Base-by-base conservation (phyloP, 2,113 vertebrate species). In the Gopherus evgoodei region DNA sequence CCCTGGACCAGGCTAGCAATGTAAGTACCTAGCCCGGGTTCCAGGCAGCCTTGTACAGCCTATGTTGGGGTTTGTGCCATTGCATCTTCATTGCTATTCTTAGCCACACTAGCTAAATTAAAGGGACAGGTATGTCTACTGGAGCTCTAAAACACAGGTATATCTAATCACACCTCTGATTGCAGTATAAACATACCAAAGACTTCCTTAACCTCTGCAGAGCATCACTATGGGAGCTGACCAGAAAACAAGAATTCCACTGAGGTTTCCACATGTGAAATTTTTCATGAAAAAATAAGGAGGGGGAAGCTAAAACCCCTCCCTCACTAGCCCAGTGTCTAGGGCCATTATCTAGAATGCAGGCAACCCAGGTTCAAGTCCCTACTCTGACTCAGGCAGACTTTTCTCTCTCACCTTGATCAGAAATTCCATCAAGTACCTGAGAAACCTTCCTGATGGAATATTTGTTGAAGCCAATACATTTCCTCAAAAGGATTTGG, bases 171-270 rank as follows among this genome's bases (percentile, higher is more conserved):
- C 65, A 21, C 65, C 65, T 72, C 65, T 72, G 35, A 72, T 21
- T 38, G n/a, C 16, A 11, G n/a, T 72, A 72, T 72, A 72, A 8
- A 72, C 35, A 72, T 21, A 72, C 35, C 35, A 6, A 35, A 35
- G 65, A 81, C 75, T 0, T 0, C 27, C 27, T 52, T 35, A 27
- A 69, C 0, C 0, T 27, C 54, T 44, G 25, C 88, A 25, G 54
- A 82, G 59, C 88, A 91, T 91, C 82, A 11, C 27, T 22, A 10
- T 19, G 19, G 35, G 8, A 69, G 65, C 65, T n/a, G 65, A 4
- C 35, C 65, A 72, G n/a, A 38, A 72, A 72, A n/a, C n/a, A 38
- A 72, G 65, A n/a, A 72, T 72, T 72, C 65, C 35, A 72, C 7
- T 38, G 65, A 72, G n/a, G 35, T 22, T 38, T 35, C n/a, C 17